Percentiles rank a stretch among this genome's conserved stretches.
phyloP scores from a whole-genome alignment of 2,113 vertebrate species.

The Micronisus gabar region DNA sequence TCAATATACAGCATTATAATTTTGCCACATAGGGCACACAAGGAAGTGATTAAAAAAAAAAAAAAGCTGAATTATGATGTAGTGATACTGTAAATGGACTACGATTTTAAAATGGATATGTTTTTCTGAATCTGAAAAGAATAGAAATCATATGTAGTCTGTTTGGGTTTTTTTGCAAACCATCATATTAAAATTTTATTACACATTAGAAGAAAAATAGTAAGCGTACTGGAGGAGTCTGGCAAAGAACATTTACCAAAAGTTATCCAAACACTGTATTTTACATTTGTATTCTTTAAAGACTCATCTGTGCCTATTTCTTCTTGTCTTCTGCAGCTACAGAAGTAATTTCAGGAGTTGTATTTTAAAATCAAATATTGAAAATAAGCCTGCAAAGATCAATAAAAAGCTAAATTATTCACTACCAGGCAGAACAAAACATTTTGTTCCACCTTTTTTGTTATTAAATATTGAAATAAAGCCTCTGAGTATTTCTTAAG shows the following conservation, averaged over 20 bases:
- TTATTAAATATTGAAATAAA: slow-evolving; percentile 22
- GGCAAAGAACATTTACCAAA: background rate
- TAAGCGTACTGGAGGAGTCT: background rate
- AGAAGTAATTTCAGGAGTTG: background rate
- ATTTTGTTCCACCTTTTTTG: background rate
- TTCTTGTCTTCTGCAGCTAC: background rate
- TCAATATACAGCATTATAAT: background rate
- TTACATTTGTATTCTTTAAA: background rate
- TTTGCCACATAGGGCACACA: background rate
- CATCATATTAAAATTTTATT: background rate
- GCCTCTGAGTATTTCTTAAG: background rate
- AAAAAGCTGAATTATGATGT: background rate
- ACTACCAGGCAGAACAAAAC: background rate
- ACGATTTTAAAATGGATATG: background rate
- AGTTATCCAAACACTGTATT: background rate
- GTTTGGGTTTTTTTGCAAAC: background rate
- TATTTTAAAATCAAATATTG: slow-evolving; percentile 8
- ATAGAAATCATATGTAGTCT: background rate
- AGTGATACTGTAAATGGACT: background rate
- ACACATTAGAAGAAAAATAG: background rate
- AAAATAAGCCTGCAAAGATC: slow-evolving; percentile 14
- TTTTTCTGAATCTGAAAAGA: background rate
- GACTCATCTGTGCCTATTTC: background rate
- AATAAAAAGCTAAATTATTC: slow-evolving; percentile 35
- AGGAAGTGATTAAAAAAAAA: background rate